Conservation (phyloP, 2,797 vertebrate species). For the Tokudaia muenninki region DNA sequence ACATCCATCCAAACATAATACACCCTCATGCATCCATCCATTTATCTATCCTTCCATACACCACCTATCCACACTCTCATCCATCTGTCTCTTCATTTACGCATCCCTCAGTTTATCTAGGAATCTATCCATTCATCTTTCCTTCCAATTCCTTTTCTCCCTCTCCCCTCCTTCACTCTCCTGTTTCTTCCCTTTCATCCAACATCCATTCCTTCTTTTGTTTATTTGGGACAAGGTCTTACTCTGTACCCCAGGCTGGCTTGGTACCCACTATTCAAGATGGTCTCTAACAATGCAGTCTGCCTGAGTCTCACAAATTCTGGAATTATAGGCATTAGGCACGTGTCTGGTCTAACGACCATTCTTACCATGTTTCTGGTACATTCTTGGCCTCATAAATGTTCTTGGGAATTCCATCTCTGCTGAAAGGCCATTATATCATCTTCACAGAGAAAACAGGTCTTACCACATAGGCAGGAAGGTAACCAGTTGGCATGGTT, state of each 20-base stretch:
- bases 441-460: rapidly evolving
- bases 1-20: neutral
- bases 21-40: neutral
- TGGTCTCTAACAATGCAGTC: neutral
- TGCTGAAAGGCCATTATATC: rapidly evolving
- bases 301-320: neutral
- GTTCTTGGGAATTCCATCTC: neutral
- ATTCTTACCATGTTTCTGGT: too few species aligned
- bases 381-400: neutral
- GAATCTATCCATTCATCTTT: neutral
- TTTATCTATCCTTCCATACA: too few species aligned
- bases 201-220: neutral
- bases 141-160: neutral
- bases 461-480: rapidly evolving
- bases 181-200: too few species aligned
- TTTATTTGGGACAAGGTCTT: neutral
- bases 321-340: neutral
- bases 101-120: neutral
- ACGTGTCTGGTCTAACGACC: neutral
- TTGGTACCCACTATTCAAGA: neutral
- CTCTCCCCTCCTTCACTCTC: neutral
- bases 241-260: neutral
- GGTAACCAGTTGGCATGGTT: rapidly evolving
- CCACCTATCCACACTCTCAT: neutral
- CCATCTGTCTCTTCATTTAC: neutral